A percentile compares a stretch with the other conserved stretches of the same genome.
Conservation (phyloP, 2,888 invertebrate species). For the Campoplex nolae region DNA sequence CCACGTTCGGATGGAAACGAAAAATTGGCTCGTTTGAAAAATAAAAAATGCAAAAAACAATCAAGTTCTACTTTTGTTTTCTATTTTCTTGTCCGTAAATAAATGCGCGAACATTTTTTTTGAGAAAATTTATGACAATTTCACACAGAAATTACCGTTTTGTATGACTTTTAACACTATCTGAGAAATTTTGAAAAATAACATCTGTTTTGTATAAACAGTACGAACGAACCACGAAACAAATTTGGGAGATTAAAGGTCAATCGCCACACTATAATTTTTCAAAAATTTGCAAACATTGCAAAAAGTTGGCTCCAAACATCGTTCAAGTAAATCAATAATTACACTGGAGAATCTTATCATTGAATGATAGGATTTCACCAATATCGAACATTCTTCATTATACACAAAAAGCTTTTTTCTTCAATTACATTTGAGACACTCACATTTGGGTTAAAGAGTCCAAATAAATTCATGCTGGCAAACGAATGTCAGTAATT, state of each 20-base stretch:
- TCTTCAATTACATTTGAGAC: not conserved
- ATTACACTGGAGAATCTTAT: not conserved
- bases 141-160: not conserved
- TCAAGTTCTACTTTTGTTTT: not conserved
- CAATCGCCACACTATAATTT: not conserved
- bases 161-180: not conserved
- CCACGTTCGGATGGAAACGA: not conserved
- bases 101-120: not conserved
- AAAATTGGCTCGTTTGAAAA: not conserved
- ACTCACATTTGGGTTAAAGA: not conserved
- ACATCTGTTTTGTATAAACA: not conserved
- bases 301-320: not conserved
- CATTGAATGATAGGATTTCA: not conserved
- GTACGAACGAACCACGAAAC: not conserved
- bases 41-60: not conserved
- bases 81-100: not conserved
- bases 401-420: not conserved
- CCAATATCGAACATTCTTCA: not conserved
- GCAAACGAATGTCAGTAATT: slow-evolving; percentile 1
- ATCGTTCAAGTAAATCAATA: not conserved
- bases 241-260: not conserved
- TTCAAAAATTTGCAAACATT: not conserved
- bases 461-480: not conserved
- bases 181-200: not conserved
- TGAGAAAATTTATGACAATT: not conserved